These are phyloP conservation scores for Xerus rutilus DNA, from an alignment of 2,797 vertebrate genomes.

Conservation along the genomic window DNA sequence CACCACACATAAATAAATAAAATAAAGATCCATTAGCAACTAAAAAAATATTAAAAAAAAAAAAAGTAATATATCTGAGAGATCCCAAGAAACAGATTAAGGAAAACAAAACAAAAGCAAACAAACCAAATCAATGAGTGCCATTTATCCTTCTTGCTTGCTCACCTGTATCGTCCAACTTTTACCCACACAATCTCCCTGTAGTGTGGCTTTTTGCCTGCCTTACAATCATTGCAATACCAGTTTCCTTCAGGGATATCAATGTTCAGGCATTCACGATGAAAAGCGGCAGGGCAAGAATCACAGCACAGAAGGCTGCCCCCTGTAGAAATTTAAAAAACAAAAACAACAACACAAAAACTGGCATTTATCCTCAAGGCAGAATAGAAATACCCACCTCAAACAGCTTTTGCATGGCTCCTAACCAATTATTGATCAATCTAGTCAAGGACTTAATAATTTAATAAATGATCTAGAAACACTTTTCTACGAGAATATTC, in stretches of 20 bases:
- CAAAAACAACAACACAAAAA: conserved; percentile 23
- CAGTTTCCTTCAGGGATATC: conserved; percentile 99
- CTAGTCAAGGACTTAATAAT: not conserved
- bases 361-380: conserved; percentile 15
- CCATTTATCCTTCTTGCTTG: conserved; percentile 67
- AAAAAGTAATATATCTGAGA: not conserved
- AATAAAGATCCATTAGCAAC: too few relatives aligned
- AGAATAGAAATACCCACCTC: not conserved
- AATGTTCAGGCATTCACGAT: conserved; percentile 98
- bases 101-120: not conserved
- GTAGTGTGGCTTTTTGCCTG: conserved; percentile 97
- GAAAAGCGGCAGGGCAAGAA: conserved; percentile 98
- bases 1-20: too few relatives aligned
- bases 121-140: not conserved
- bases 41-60: too few relatives aligned
- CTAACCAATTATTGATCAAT: not conserved
- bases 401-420: not conserved
- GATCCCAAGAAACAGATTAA: not conserved
- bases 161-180: conserved; percentile 98
- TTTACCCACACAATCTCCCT: conserved; percentile 99
- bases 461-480: conserved; percentile 33
- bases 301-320: conserved; percentile 99
- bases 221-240: conserved; percentile 99
- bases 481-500: not conserved
- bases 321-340: conserved; percentile 86